A percentile compares a stretch with the other conserved stretches of the same genome.
These are phyloP conservation scores for Danio kyathit DNA, from an alignment of 2,797 vertebrate species.

Conservation along the genomic window DNA sequence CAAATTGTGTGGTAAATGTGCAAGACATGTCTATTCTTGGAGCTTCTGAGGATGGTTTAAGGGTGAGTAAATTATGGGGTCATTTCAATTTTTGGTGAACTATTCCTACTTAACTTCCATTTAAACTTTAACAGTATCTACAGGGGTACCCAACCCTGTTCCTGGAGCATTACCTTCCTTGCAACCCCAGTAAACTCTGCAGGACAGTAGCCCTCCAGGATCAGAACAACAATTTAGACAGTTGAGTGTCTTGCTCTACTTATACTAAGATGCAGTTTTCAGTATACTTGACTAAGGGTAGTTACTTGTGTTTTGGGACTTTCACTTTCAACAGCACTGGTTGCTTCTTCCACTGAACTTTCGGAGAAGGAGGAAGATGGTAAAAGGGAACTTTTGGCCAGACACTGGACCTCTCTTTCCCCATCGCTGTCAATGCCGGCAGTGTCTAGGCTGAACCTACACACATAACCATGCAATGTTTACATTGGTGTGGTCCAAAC, in stretches of 20 bases:
- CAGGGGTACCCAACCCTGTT: neutral
- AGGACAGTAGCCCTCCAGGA: neutral
- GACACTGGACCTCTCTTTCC: conserved; percentile 76
- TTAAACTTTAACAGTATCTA: too few relatives aligned
- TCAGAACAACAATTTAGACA: neutral
- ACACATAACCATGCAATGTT: conserved; percentile 27
- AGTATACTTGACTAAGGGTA: neutral
- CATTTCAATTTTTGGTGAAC: too few relatives aligned
- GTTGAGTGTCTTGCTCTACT: neutral
- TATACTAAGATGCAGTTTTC: neutral
- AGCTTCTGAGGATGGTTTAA: too few relatives aligned
- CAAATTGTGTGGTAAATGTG: too few relatives aligned
- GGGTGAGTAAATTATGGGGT: too few relatives aligned
- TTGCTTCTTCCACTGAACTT: conserved; percentile 63
- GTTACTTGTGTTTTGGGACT: conserved; percentile 42
- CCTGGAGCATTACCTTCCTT: neutral
- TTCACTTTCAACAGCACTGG: conserved; percentile 41
- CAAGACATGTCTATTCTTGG: too few relatives aligned
- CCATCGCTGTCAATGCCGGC: conserved; percentile 78
- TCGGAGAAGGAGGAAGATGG: conserved; percentile 45
- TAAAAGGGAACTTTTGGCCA: conserved; percentile 53
- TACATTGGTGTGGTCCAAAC: neutral
- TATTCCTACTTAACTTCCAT: too few relatives aligned
- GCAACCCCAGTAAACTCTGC: too few relatives aligned
- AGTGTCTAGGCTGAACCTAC: conserved; percentile 86